Evolutionary conservation across 2,113 vertebrate species (phyloP).

Genomic region (Pelodiscus sinensis): DNA sequence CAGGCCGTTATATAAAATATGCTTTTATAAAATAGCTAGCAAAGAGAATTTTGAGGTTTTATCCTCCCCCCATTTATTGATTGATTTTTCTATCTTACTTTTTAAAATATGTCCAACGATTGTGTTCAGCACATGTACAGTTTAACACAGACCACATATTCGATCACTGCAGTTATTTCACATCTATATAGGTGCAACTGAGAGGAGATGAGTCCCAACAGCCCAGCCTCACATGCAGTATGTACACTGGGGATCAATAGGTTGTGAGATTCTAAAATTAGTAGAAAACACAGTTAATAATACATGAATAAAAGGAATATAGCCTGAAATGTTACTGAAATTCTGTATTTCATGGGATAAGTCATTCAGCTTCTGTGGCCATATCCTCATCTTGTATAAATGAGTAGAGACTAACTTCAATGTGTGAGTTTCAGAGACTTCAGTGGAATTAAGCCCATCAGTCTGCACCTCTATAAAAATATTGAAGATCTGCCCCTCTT

Average conservation of each 20-base stretch:
- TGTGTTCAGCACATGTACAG: background rate
- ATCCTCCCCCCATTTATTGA: background rate
- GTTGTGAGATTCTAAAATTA: background rate
- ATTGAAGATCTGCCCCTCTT: background rate
- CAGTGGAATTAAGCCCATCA: background rate
- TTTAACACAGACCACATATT: background rate
- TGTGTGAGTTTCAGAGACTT: background rate
- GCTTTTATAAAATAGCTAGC: background rate
- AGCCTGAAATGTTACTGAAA: background rate
- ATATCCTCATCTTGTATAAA: background rate
- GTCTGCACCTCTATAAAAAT: background rate
- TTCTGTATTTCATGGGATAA: background rate
- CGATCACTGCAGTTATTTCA: background rate
- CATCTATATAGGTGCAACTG: background rate
- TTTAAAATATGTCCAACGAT: background rate
- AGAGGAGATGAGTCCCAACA: background rate
- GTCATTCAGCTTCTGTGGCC: accelerated
- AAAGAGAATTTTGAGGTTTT: background rate
- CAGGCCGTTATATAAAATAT: background rate
- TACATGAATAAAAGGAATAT: no score
- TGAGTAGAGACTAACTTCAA: background rate
- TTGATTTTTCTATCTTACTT: accelerated
- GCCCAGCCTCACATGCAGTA: background rate
- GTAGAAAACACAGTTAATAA: background rate
- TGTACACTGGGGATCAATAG: background rate